phyloP scores from a whole-genome alignment of 2,888 invertebrate genomes.

The Empis livida region DNA sequence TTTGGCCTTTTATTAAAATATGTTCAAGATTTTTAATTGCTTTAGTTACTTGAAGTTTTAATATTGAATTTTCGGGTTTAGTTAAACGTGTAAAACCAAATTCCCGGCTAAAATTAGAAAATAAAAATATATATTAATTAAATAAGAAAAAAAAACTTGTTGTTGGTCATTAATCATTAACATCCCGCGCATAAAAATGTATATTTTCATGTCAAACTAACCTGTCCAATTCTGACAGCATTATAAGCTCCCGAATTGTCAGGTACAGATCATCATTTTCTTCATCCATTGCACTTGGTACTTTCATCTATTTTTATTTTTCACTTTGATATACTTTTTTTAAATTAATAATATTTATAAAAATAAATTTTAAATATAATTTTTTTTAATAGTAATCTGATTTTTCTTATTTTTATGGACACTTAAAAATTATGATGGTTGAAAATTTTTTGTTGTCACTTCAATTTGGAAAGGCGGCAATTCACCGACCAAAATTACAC shows the following conservation, averaged over 20 bases:
- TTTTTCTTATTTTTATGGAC: too few relatives aligned
- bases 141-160: not conserved
- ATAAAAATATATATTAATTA: not conserved
- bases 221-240: constrained; percentile 81
- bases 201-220: constrained; percentile 28
- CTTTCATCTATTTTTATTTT: too few relatives aligned
- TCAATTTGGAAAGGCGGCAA: too few relatives aligned
- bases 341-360: too few relatives aligned
- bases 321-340: too few relatives aligned
- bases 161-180: not conserved
- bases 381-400: too few relatives aligned
- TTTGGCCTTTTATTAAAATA: constrained; percentile 68
- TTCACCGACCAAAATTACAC: too few relatives aligned
- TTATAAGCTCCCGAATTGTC: constrained; percentile 55
- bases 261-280: not conserved
- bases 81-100: constrained; percentile 81
- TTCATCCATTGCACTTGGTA: not conserved
- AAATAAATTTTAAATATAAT: too few relatives aligned
- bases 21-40: constrained; percentile 76
- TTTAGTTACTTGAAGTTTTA: constrained; percentile 67
- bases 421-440: too few relatives aligned
- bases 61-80: constrained; percentile 65
- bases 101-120: constrained; percentile 54
- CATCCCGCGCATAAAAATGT: not conserved
- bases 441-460: too few relatives aligned